Conservation (phyloP, 1,140 invertebrate genomes). For the Portunus trituberculatus region DNA sequence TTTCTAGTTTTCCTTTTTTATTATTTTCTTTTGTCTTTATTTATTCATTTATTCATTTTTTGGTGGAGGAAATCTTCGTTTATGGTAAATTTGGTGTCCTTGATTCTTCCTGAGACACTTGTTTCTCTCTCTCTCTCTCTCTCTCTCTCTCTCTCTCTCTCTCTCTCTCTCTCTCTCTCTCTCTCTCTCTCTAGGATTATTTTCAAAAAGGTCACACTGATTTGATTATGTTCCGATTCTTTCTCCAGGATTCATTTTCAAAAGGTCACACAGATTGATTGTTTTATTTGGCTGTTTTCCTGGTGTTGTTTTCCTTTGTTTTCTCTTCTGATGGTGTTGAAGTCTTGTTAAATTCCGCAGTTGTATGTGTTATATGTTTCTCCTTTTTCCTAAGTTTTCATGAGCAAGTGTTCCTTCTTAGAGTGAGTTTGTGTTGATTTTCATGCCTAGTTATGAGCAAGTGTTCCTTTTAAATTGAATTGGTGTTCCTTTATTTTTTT, state of each 20-base stretch:
- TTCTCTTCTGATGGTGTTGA: too few relatives aligned
- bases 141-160: not conserved
- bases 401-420: too few relatives aligned
- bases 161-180: not conserved
- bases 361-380: too few relatives aligned
- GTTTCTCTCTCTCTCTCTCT: not conserved
- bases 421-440: too few relatives aligned
- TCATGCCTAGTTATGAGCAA: too few relatives aligned
- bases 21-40: not conserved
- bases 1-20: not conserved
- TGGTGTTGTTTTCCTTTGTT: too few relatives aligned
- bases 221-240: not conserved
- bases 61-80: too few relatives aligned
- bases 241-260: not conserved
- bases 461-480: not conserved
- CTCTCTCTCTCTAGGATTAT: not conserved
- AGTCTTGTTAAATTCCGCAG: too few relatives aligned
- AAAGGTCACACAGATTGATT: not conserved
- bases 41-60: not conserved
- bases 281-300: not conserved
- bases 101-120: not conserved
- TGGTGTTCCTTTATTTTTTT: not conserved
- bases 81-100: too few relatives aligned
- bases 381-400: too few relatives aligned
- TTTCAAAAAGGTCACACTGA: not conserved